A percentile compares a stretch with the other conserved stretches of the same genome.
These are phyloP conservation scores for Entomobrya multifasciata DNA, from an alignment of 2,888 invertebrate genomes.

Conservation along the genomic window DNA sequence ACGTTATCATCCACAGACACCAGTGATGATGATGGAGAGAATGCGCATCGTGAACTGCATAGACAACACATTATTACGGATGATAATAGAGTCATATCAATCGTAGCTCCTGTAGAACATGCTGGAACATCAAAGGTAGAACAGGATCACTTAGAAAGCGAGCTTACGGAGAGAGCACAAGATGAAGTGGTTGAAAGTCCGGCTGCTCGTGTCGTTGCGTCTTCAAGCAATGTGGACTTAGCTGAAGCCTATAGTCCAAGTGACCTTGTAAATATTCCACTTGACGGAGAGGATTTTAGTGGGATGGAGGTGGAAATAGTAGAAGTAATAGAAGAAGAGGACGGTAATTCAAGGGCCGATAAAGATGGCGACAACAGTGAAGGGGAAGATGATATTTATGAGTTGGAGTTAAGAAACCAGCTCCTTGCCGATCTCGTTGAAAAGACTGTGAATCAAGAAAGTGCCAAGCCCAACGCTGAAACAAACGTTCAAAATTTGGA, in stretches of 20 bases:
- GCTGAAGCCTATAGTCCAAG: not conserved
- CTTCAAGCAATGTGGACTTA: not conserved
- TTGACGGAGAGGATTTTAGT: not conserved
- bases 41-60: not conserved
- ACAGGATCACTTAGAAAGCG: not conserved
- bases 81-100: not conserved
- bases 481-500: not conserved
- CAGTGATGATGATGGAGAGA: constrained; percentile 31
- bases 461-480: not conserved
- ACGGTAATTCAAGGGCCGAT: not conserved
- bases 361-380: not conserved
- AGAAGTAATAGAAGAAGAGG: not conserved
- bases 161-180: not conserved
- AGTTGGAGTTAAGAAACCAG: constrained; percentile 25
- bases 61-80: not conserved
- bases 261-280: not conserved
- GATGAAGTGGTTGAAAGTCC: not conserved
- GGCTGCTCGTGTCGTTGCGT: not conserved
- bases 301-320: not conserved
- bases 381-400: constrained; percentile 35
- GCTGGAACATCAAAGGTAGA: not conserved
- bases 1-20: constrained; percentile 41
- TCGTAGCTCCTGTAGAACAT: too few relatives aligned
- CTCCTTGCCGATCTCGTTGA: constrained; percentile 38
- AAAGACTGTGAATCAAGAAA: not conserved